Percentiles rank a stretch among this genome's conserved stretches.
phyloP scores from a whole-genome alignment of 2,113 vertebrate species.

The Larimichthys polyactis region DNA sequence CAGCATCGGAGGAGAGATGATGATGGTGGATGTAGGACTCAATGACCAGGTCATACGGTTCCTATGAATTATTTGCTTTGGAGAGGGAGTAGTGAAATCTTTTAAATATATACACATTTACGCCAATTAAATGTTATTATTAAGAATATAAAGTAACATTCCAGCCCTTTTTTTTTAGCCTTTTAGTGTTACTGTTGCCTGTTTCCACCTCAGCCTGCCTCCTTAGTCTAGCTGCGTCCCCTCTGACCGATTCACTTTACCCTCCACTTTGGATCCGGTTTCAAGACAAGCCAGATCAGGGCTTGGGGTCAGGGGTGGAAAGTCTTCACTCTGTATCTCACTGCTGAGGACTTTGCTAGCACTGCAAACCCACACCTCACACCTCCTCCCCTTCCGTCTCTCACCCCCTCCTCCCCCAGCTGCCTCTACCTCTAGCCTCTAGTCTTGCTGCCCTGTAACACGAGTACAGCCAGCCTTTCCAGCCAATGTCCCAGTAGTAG shows the following conservation, averaged over 20 bases:
- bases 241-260: slow-evolving; percentile 30
- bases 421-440: slow-evolving; percentile 19
- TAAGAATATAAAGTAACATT: not conserved
- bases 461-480: slow-evolving; percentile 53
- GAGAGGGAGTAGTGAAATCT: not conserved
- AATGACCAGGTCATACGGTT: slow-evolving; percentile 90
- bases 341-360: slow-evolving; percentile 76
- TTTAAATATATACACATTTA: too few species aligned
- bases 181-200: not conserved
- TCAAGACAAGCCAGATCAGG: slow-evolving; percentile 57
- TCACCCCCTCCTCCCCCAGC: not conserved
- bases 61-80: not conserved
- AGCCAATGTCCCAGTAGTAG: slow-evolving; percentile 65
- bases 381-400: slow-evolving; percentile 34
- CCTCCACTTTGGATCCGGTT: slow-evolving; percentile 54
- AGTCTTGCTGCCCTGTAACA: slow-evolving; percentile 69
- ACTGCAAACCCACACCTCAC: slow-evolving; percentile 67
- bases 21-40: slow-evolving; percentile 93
- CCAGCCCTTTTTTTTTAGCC: not conserved
- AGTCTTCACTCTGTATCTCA: slow-evolving; percentile 51
- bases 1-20: slow-evolving; percentile 95
- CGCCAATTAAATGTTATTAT: not conserved
- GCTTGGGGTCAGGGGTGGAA: slow-evolving; percentile 13
- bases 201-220: not conserved
- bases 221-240: slow-evolving; percentile 9